phyloP scores from a whole-genome alignment of 2,888 invertebrate species.

The Drosophila paranaensis region DNA sequence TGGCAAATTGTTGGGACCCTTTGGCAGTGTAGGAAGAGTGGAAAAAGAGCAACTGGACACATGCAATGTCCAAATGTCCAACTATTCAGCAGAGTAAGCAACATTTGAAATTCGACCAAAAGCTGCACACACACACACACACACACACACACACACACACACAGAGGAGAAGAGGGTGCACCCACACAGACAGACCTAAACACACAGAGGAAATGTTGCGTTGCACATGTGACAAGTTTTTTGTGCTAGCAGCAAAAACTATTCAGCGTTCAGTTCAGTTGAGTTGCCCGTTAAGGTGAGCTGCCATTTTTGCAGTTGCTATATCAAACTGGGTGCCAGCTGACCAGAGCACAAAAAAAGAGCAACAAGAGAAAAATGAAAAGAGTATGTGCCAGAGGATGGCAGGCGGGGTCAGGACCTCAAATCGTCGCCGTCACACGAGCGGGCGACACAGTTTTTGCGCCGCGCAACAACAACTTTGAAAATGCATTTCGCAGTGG shows the following conservation, averaged over 20 bases:
- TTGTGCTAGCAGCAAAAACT: slow-evolving; percentile 57
- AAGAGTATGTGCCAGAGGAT: slow-evolving; percentile 38
- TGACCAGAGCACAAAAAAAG: slow-evolving; percentile 25
- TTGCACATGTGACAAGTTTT: slow-evolving; percentile 77
- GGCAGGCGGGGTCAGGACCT: slow-evolving; percentile 63
- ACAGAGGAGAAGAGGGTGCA: slow-evolving; percentile 44
- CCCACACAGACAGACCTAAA: slow-evolving; percentile 25
- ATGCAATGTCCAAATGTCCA: slow-evolving; percentile 50
- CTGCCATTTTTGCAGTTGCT: slow-evolving; percentile 76
- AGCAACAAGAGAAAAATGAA: background rate
- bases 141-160: slow-evolving; percentile 14
- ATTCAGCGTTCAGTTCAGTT: slow-evolving; percentile 52
- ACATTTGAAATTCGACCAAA: slow-evolving; percentile 78
- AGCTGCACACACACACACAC: slow-evolving; percentile 42
- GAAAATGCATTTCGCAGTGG: slow-evolving; percentile 75
- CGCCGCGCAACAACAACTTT: slow-evolving; percentile 53
- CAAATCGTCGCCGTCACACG: slow-evolving; percentile 72
- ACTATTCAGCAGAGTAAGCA: slow-evolving; percentile 75
- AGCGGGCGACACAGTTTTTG: slow-evolving; percentile 55
- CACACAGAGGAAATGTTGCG: slow-evolving; percentile 71
- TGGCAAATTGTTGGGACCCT: background rate
- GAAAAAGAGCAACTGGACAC: slow-evolving; percentile 38
- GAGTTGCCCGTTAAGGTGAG: slow-evolving; percentile 71
- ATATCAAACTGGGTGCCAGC: slow-evolving; percentile 65
- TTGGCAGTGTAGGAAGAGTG: slow-evolving; percentile 2